Evolutionary conservation across 2,113 vertebrate genomes (phyloP).

Genomic region (Lampris incognitus): DNA sequence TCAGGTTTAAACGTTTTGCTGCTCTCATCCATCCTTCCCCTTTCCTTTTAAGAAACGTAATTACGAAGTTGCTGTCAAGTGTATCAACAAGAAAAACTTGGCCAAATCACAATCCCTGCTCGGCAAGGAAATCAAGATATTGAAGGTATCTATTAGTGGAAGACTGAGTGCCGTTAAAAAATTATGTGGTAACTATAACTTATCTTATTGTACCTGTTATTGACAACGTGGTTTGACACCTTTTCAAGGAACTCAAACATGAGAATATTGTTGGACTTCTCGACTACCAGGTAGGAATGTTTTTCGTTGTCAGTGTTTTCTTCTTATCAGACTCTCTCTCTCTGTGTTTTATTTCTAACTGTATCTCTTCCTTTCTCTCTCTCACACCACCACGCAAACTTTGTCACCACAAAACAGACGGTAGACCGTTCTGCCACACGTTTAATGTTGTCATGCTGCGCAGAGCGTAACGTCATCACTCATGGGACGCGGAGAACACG

Average conservation of each 20-base stretch:
- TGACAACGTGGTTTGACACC: conserved; percentile 33
- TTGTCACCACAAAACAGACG: not conserved
- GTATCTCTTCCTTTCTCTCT: not conserved
- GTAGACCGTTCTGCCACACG: conserved; percentile 33
- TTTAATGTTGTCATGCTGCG: conserved; percentile 44
- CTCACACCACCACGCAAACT: not conserved
- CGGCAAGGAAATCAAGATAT: conserved; percentile 96
- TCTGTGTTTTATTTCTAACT: too few relatives aligned
- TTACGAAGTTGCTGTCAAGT: conserved; percentile 95
- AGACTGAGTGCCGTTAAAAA: not conserved
- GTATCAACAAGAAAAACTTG: conserved; percentile 97
- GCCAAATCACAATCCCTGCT: conserved; percentile 93
- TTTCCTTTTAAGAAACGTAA: conserved; percentile 86
- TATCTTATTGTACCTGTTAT: not conserved
- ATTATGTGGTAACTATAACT: not conserved
- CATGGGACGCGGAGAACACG: not conserved
- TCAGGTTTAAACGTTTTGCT: not conserved
- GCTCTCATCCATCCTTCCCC: not conserved
- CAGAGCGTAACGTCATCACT: conserved; percentile 6
- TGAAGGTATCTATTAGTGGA: conserved; percentile 87
- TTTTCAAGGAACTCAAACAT: conserved; percentile 92
- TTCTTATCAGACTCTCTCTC: not conserved
- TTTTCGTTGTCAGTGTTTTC: not conserved
- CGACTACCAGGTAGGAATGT: conserved; percentile 90
- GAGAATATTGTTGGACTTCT: conserved; percentile 96